Evolutionary conservation across 2,113 vertebrate species (phyloP).

Genomic region (Bostrychus sinensis): DNA sequence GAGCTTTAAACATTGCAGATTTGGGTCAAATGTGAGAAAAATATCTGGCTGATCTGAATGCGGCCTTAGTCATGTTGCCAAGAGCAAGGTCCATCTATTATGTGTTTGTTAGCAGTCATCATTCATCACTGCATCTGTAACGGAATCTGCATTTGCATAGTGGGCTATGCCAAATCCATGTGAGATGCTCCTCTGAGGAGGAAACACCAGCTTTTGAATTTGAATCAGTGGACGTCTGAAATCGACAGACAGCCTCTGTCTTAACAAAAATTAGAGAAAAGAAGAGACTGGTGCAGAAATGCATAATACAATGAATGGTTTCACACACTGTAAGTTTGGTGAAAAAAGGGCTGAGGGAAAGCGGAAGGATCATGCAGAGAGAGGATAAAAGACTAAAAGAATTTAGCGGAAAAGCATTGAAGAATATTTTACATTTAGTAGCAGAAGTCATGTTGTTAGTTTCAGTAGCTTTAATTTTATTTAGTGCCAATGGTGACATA

Average conservation of each 20-base stretch:
- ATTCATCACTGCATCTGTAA: conserved; percentile 45
- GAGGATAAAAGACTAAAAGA: conserved; percentile 48
- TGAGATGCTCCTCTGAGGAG: conserved; percentile 48
- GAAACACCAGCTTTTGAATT: conserved; percentile 59
- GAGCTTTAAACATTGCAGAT: neutral
- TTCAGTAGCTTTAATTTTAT: conserved; percentile 37
- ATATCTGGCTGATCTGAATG: conserved; percentile 1
- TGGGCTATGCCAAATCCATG: conserved; percentile 37
- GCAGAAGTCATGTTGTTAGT: conserved; percentile 20
- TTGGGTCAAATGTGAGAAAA: conserved; percentile 1
- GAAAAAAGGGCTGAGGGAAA: conserved; percentile 10
- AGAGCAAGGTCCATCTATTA: conserved; percentile 6
- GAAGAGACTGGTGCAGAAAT: conserved; percentile 34
- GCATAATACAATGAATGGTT: conserved; percentile 4
- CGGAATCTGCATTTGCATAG: conserved; percentile 59
- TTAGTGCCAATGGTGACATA: neutral
- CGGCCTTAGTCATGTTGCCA: conserved; percentile 3
- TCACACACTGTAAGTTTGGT: conserved; percentile 8
- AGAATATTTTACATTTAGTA: conserved; percentile 43
- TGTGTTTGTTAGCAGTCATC: conserved; percentile 47
- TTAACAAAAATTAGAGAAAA: conserved; percentile 41
- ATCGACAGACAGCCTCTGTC: conserved; percentile 51
- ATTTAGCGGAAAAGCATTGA: conserved; percentile 42
- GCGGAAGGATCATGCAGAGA: conserved; percentile 52
- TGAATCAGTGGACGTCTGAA: conserved; percentile 61